Evolutionary conservation across 1,140 invertebrate species (phyloP).

Genomic region (Pygmarrhopalites habei): DNA sequence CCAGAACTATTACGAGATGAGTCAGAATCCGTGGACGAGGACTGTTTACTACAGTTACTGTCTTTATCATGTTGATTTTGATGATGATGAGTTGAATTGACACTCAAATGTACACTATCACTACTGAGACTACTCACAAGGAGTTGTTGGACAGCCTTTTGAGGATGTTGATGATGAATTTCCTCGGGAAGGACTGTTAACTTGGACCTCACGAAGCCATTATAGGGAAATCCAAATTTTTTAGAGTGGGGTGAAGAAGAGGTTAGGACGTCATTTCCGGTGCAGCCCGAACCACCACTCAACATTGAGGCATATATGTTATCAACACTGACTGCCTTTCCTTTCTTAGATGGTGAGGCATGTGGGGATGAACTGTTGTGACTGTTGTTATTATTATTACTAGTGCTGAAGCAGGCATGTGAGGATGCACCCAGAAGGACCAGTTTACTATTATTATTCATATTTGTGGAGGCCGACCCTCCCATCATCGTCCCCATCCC

Average conservation of each 20-base stretch:
- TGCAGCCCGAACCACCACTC: not conserved
- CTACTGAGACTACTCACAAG: slow-evolving; percentile 16
- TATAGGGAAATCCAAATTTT: slow-evolving; percentile 42
- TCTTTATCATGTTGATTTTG: slow-evolving; percentile 3
- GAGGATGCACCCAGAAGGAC: not conserved
- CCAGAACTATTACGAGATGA: not conserved
- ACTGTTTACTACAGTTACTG: not conserved
- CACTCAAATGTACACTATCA: slow-evolving; percentile 31
- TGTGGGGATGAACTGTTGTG: not conserved
- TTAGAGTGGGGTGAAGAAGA: slow-evolving; percentile 18
- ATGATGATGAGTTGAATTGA: not conserved
- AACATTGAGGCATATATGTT: slow-evolving; percentile 26
- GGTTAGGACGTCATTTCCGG: slow-evolving; percentile 30
- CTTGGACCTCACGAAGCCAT: slow-evolving; percentile 43
- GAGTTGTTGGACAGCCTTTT: slow-evolving; percentile 4
- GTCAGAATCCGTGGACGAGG: not conserved
- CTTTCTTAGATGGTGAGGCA: slow-evolving; percentile 31
- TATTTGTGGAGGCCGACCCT: no score
- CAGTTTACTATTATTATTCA: no score
- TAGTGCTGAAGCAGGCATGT: no score
- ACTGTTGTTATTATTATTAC: no score
- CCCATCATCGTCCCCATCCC: no score
- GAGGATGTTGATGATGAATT: slow-evolving; percentile 15
- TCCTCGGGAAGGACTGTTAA: slow-evolving; percentile 41
- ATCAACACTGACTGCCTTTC: slow-evolving; percentile 33